Conservation (phyloP, 1,140 invertebrate genomes). For the Drosophila miranda region DNA sequence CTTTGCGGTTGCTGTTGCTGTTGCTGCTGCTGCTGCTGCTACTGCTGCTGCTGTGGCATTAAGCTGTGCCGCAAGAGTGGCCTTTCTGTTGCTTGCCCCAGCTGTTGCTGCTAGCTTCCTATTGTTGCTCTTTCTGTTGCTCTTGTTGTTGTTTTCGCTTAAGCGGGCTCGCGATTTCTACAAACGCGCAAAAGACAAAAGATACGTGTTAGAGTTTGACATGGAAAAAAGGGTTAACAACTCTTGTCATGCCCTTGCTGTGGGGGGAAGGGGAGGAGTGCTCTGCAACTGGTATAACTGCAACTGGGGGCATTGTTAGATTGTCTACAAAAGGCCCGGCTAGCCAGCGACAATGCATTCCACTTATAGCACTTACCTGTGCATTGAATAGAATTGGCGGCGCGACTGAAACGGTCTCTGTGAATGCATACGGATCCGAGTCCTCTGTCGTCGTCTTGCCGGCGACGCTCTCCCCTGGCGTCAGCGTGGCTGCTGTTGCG, state of each 20-base stretch:
- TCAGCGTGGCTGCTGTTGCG: conserved; percentile 42
- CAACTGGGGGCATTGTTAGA: too few species aligned
- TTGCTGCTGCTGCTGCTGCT: conserved; percentile 20
- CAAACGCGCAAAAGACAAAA: conserved; percentile 29
- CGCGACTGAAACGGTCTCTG: conserved; percentile 78
- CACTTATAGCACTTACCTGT: conserved; percentile 54
- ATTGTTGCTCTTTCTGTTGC: conserved; percentile 42
- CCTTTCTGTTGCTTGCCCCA: conserved; percentile 36
- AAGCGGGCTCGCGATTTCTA: conserved; percentile 77
- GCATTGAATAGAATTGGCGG: conserved; percentile 81
- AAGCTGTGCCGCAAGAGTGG: conserved; percentile 46
- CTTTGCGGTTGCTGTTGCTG: conserved; percentile 38
- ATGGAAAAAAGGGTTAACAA: too few species aligned
- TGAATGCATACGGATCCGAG: conserved; percentile 82
- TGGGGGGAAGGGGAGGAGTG: too few species aligned
- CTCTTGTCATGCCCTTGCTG: too few species aligned
- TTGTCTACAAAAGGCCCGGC: background rate
- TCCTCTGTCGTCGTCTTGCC: conserved; percentile 76
- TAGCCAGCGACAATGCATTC: too few species aligned
- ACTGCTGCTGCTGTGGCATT: conserved; percentile 48
- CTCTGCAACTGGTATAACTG: too few species aligned
- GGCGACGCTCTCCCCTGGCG: conserved; percentile 58
- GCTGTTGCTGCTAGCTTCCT: conserved; percentile 44
- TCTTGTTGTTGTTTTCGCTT: conserved; percentile 58
- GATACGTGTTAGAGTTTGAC: too few species aligned